Conservation (phyloP, 2,888 invertebrate genomes). For the Noctua janthe region DNA sequence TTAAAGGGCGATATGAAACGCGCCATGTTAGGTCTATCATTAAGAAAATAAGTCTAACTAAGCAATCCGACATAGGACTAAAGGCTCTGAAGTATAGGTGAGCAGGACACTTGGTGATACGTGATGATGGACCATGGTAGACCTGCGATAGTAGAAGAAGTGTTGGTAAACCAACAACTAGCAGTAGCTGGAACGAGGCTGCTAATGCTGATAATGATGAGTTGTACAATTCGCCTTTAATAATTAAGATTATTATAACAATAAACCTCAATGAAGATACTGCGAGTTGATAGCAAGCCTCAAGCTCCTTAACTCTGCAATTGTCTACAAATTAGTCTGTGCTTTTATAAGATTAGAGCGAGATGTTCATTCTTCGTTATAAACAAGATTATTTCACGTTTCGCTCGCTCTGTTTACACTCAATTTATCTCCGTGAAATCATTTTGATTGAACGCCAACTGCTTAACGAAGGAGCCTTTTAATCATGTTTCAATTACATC, state of each 20-base stretch:
- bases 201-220: not conserved
- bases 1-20: not conserved
- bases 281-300: constrained; percentile 34
- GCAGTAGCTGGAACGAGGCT: not conserved
- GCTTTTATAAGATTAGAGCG: constrained; percentile 75
- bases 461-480: constrained; percentile 62
- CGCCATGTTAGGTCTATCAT: not conserved
- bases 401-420: constrained; percentile 64
- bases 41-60: not conserved
- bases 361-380: constrained; percentile 69
- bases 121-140: too few species aligned
- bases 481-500: constrained; percentile 60
- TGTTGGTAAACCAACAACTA: not conserved
- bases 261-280: constrained; percentile 12
- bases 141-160: not conserved
- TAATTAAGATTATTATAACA: not conserved
- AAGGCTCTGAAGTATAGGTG: not conserved
- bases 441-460: constrained; percentile 65
- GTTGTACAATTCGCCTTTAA: not conserved
- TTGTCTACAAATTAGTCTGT: constrained; percentile 75
- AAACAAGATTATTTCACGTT: constrained; percentile 66
- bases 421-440: constrained; percentile 65
- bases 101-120: not conserved
- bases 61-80: not conserved
- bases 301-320: constrained; percentile 67